Conservation (phyloP, 2,113 vertebrate species). For the Larimichthys polyactis region DNA sequence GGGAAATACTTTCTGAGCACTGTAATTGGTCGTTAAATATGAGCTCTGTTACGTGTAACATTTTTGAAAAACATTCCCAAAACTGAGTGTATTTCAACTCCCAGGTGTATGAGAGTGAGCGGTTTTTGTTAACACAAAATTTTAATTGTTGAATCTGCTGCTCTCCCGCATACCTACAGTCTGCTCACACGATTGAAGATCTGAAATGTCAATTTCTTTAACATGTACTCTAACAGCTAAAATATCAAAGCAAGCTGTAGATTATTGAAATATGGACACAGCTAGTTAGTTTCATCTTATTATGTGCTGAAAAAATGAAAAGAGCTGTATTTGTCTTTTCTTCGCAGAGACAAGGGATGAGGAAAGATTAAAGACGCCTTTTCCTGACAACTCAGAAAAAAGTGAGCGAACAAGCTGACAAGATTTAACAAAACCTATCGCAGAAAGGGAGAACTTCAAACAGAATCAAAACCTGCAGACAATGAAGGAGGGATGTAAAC, state of each 20-base stretch:
- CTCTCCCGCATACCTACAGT: constrained; percentile 11
- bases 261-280: constrained; percentile 62
- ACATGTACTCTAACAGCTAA: constrained; percentile 46
- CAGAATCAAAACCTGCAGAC: constrained; percentile 67
- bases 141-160: constrained; percentile 49
- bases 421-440: constrained; percentile 75
- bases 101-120: constrained; percentile 27
- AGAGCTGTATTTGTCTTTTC: constrained; percentile 59
- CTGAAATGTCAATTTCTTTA: constrained; percentile 23
- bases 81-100: not conserved
- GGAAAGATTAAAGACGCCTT: constrained; percentile 78
- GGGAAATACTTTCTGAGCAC: not conserved
- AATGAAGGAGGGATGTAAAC: constrained; percentile 66
- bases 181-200: constrained; percentile 15
- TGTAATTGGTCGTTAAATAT: constrained; percentile 7
- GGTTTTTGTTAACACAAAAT: constrained; percentile 6
- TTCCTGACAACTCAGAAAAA: constrained; percentile 76
- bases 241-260: constrained; percentile 57
- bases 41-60: constrained; percentile 7
- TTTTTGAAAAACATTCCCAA: not conserved
- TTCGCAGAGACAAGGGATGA: constrained; percentile 58
- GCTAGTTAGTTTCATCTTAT: constrained; percentile 52
- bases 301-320: constrained; percentile 35
- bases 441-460: constrained; percentile 73
- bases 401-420: constrained; percentile 68